Conservation (phyloP, 2,888 invertebrate species). For the Chrysomela aeneicollis region DNA sequence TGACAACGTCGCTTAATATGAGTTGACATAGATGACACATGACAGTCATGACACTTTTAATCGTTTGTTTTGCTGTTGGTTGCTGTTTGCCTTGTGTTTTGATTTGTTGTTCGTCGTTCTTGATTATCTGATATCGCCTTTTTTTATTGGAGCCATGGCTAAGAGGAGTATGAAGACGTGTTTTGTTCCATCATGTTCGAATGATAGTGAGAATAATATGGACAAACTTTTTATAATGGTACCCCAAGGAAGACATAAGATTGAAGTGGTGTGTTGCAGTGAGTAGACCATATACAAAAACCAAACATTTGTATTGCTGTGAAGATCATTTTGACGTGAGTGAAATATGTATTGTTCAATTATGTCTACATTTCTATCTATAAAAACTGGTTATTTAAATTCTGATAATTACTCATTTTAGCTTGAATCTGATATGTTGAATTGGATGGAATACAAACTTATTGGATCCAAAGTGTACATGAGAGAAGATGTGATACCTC, state of each 20-base stretch:
- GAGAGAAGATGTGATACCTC: slow-evolving; percentile 8
- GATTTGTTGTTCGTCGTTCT: too few species aligned
- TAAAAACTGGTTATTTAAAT: neutral
- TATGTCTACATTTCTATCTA: neutral
- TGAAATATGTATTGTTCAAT: neutral
- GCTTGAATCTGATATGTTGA: slow-evolving; percentile 9
- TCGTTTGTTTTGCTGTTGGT: too few species aligned
- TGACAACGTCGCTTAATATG: too few species aligned
- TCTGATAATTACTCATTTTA: neutral
- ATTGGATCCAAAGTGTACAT: slow-evolving; percentile 12
- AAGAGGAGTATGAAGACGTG: too few species aligned
- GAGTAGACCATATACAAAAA: neutral
- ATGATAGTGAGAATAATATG: neutral
- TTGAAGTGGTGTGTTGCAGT: slow-evolving; percentile 7
- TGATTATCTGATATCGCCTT: too few species aligned
- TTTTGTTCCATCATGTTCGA: neutral
- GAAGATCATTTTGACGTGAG: slow-evolving; percentile 12
- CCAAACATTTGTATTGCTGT: neutral
- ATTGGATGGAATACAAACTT: slow-evolving; percentile 14
- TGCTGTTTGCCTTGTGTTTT: too few species aligned
- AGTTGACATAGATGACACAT: too few species aligned
- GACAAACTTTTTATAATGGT: slow-evolving; percentile 2
- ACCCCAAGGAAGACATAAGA: slow-evolving; percentile 1
- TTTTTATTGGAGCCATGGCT: too few species aligned
- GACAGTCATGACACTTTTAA: too few species aligned